These are phyloP conservation scores for Rhyacichthys aspro DNA, from an alignment of 2,797 vertebrate species.

Conservation along the genomic window DNA sequence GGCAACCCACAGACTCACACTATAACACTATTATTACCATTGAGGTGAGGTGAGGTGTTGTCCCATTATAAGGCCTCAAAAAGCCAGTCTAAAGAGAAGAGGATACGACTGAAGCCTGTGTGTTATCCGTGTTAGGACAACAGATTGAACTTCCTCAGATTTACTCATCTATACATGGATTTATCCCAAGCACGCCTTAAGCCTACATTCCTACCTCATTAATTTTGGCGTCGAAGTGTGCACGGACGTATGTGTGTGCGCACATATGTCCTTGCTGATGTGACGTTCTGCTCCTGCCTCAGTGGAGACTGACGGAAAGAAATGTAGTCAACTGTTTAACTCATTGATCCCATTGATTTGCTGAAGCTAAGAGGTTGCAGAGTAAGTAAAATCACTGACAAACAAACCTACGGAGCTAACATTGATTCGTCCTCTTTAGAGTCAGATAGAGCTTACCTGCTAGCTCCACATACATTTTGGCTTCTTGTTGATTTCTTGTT, in stretches of 20 bases:
- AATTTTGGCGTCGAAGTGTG: slow-evolving; percentile 35
- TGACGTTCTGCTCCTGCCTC: slow-evolving; percentile 13
- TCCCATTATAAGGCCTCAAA: slow-evolving; percentile 23
- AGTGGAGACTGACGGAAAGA: slow-evolving; percentile 20
- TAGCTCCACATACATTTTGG: no score
- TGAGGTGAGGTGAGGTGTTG: slow-evolving; percentile 1
- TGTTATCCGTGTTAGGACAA: slow-evolving; percentile 62
- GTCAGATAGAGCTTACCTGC: neutral
- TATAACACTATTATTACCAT: slow-evolving; percentile 13
- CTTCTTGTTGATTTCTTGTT: no score
- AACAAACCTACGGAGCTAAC: neutral
- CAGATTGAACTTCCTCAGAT: slow-evolving; percentile 68
- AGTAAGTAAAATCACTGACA: slow-evolving; percentile 6
- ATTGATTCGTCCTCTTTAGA: neutral
- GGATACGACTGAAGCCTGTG: slow-evolving; percentile 34
- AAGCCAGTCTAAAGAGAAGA: slow-evolving; percentile 37
- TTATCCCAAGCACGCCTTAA: slow-evolving; percentile 59
- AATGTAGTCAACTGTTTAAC: slow-evolving; percentile 52
- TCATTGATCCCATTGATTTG: slow-evolving; percentile 55
- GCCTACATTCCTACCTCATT: slow-evolving; percentile 61
- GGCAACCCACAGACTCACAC: slow-evolving; percentile 15
- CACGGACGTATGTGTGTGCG: slow-evolving; percentile 2
- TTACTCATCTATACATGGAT: slow-evolving; percentile 68
- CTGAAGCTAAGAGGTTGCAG: slow-evolving; percentile 23
- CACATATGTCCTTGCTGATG: slow-evolving; percentile 12